These are phyloP conservation scores for Pachycephus smyrnensis DNA, from an alignment of 2,888 invertebrate species.

Conservation along the genomic window DNA sequence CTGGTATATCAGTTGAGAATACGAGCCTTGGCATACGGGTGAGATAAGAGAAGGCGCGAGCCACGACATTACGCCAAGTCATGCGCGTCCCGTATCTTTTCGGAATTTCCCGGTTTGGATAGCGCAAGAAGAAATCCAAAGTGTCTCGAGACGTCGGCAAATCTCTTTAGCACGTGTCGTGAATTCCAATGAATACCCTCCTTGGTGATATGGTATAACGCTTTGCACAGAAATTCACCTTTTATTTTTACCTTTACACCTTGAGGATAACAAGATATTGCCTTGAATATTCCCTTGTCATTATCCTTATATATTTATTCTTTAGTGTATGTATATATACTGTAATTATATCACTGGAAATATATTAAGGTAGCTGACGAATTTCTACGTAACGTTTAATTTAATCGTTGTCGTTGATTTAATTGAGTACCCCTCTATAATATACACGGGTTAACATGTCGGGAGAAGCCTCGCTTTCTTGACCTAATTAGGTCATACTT, in stretches of 20 bases:
- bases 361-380: no score
- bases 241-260: no score
- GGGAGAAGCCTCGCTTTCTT: not conserved
- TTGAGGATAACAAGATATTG: no score
- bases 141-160: slow-evolving; percentile 36
- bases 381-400: not conserved
- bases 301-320: no score
- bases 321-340: no score
- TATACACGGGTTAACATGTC: not conserved
- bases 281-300: no score
- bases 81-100: slow-evolving; percentile 44
- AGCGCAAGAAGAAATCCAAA: slow-evolving; percentile 9
- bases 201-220: slow-evolving; percentile 16
- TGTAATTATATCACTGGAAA: no score
- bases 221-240: not conserved
- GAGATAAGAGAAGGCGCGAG: slow-evolving; percentile 3
- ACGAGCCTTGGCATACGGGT: slow-evolving; percentile 21
- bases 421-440: not conserved
- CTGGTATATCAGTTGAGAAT: slow-evolving; percentile 17
- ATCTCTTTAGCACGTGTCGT: slow-evolving; percentile 45
- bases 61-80: slow-evolving; percentile 37
- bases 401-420: not conserved
- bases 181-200: slow-evolving; percentile 38
- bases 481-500: no score
- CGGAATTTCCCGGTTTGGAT: slow-evolving; percentile 28